Percentiles rank a stretch among this genome's conserved stretches.
These are phyloP conservation scores for Popillia japonica DNA, from an alignment of 1,140 invertebrate genomes.

Conservation along the genomic window DNA sequence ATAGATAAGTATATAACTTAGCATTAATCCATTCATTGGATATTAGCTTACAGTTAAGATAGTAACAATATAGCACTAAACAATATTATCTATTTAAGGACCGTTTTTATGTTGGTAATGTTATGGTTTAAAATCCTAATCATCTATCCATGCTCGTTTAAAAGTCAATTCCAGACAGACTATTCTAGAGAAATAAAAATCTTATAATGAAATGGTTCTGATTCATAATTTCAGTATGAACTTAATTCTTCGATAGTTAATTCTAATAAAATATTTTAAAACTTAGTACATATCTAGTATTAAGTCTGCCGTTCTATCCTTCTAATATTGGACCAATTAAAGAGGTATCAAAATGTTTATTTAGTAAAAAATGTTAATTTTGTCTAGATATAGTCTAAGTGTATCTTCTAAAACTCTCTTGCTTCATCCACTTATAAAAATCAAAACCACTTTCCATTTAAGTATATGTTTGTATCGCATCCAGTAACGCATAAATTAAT, in stretches of 20 bases:
- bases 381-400: conserved; percentile 12
- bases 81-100: background rate
- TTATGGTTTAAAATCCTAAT: background rate
- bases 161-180: conserved; percentile 9
- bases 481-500: too few species aligned
- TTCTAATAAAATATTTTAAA: background rate
- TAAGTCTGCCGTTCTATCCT: background rate
- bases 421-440: background rate
- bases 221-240: background rate
- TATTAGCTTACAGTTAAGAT: background rate
- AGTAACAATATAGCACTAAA: background rate
- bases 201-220: background rate
- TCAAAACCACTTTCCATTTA: background rate
- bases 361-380: background rate
- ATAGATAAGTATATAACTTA: background rate
- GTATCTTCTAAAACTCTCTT: background rate
- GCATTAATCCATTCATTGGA: background rate
- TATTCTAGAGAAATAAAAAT: background rate
- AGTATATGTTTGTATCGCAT: too few species aligned
- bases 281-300: background rate
- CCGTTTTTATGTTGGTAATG: background rate
- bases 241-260: background rate
- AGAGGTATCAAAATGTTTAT: conserved; percentile 5
- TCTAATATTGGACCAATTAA: conserved; percentile 23
- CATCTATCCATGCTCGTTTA: background rate